A percentile compares a stretch with the other conserved stretches of the same genome.
Conservation (phyloP, 2,797 vertebrate genomes). For the Dendrocincla tyrannina region DNA sequence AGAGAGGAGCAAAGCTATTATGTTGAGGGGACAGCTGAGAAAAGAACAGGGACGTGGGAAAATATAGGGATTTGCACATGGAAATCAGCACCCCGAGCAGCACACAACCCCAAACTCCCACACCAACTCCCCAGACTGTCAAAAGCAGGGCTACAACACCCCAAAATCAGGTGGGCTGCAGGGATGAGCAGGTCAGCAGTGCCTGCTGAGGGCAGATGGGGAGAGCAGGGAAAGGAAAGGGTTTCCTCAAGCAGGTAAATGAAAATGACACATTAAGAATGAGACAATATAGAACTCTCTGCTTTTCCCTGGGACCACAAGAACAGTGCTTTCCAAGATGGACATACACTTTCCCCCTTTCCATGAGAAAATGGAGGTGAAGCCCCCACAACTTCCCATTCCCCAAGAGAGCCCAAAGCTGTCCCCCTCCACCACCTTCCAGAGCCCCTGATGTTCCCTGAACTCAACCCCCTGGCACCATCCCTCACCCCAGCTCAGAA, state of each 20-base stretch:
- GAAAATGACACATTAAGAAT: background rate
- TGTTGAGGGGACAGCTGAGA: background rate
- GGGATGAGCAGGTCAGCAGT: background rate
- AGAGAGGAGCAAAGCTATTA: slow-evolving; percentile 51
- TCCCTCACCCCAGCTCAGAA: background rate
- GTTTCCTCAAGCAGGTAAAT: background rate
- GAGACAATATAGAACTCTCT: background rate
- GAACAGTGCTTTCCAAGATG: accelerated
- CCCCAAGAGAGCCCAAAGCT: accelerated
- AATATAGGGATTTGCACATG: background rate
- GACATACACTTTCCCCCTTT: no score
- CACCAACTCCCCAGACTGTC: background rate
- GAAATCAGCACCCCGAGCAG: background rate
- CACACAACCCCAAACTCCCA: accelerated
- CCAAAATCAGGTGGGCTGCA: background rate
- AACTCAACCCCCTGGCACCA: background rate
- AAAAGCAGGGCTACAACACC: background rate
- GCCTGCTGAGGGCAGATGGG: accelerated
- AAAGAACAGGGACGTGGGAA: background rate
- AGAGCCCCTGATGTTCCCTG: background rate
- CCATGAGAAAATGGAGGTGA: background rate
- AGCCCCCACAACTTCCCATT: background rate
- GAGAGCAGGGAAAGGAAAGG: background rate
- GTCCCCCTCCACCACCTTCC: background rate
- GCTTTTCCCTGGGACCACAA: background rate